These are phyloP conservation scores for Opisthograptis luteolata DNA, from an alignment of 2,888 invertebrate species.

Conservation along the genomic window DNA sequence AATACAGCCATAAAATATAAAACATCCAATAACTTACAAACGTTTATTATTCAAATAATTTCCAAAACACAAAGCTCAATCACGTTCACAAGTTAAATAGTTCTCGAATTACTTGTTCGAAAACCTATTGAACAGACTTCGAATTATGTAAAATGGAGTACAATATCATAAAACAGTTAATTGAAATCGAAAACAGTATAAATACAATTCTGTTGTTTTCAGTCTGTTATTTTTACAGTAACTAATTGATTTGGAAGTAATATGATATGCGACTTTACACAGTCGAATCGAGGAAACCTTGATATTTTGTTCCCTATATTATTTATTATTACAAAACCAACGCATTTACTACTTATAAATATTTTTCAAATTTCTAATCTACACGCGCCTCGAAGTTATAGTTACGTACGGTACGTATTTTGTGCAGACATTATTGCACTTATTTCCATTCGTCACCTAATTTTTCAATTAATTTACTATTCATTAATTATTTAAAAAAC, in stretches of 20 bases:
- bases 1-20: conserved; percentile 46
- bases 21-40: conserved; percentile 7
- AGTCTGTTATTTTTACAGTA: conserved; percentile 41
- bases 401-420: background rate
- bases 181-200: conserved; percentile 25
- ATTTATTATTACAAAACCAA: conserved; percentile 8
- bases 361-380: conserved; percentile 5
- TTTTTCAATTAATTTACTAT: too few relatives aligned
- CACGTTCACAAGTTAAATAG: conserved; percentile 11
- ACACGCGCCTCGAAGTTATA: background rate
- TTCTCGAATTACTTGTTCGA: conserved; percentile 7
- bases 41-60: conserved; percentile 17
- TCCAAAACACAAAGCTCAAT: conserved; percentile 12
- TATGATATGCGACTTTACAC: conserved; percentile 50
- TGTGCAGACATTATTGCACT: conserved; percentile 12
- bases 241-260: conserved; percentile 37
- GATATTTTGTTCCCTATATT: conserved; percentile 8
- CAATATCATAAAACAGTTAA: conserved; percentile 51
- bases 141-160: conserved; percentile 42
- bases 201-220: conserved; percentile 29
- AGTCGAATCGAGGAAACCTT: conserved; percentile 12
- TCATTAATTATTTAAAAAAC: too few relatives aligned
- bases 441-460: background rate
- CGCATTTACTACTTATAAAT: conserved; percentile 23
- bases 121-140: conserved; percentile 16